Evolutionary conservation across 2,113 vertebrate genomes (phyloP).

Genomic region (Tetrax tetrax): DNA sequence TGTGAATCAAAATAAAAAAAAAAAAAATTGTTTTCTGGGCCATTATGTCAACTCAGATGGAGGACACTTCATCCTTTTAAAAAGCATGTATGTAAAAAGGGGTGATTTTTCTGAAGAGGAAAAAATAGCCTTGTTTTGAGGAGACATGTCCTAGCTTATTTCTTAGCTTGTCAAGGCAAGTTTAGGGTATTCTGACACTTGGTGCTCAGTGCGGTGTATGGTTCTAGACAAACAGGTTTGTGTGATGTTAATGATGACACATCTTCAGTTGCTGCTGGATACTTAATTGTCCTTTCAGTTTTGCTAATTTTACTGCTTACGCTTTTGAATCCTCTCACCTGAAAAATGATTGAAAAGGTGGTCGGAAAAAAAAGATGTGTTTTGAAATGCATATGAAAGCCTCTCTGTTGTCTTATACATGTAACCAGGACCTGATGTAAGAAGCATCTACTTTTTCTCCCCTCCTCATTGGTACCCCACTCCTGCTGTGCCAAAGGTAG

Average conservation of each 20-base stretch:
- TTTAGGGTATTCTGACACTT: neutral
- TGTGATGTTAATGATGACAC: neutral
- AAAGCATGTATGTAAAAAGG: neutral
- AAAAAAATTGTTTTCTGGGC: neutral
- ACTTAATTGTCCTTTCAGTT: neutral
- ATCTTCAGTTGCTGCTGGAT: neutral
- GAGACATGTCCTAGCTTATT: neutral
- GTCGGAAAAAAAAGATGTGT: neutral
- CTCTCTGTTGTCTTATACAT: neutral
- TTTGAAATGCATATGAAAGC: neutral
- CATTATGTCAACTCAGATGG: neutral
- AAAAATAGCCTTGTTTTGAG: neutral
- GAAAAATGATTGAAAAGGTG: neutral
- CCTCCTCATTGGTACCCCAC: neutral
- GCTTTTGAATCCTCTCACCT: neutral
- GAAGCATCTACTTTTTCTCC: neutral
- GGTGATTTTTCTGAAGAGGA: neutral
- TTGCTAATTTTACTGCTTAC: neutral
- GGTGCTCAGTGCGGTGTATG: accelerated
- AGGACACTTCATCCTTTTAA: neutral
- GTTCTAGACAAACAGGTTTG: constrained; percentile 56
- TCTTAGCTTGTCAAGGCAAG: constrained; percentile 23
- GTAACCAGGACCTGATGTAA: neutral
- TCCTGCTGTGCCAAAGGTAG: neutral
- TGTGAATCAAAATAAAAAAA: neutral